phyloP scores from a whole-genome alignment of 2,113 vertebrate species.

The Carassius auratus region DNA sequence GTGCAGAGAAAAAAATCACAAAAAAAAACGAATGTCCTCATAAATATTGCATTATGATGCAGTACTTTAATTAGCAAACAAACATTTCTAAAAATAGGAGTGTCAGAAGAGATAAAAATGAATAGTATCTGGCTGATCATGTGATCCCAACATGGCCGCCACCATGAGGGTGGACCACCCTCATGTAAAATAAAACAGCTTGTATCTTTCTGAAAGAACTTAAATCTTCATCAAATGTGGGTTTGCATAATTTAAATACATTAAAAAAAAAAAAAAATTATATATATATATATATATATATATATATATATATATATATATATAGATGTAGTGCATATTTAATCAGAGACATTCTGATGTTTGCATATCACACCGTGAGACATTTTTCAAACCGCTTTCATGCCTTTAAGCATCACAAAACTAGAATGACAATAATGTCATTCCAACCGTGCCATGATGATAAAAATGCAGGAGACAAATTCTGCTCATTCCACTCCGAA shows the following conservation, averaged over 20 bases:
- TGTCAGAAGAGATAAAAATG: background rate
- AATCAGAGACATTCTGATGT: background rate
- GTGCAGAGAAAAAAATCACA: background rate
- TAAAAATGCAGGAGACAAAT: conserved; percentile 24
- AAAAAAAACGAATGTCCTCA: too few relatives aligned
- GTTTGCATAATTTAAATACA: background rate
- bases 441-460: conserved; percentile 27
- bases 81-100: background rate
- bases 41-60: too few relatives aligned
- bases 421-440: conserved; percentile 25
- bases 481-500: background rate
- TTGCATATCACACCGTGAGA: conserved; percentile 16
- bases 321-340: background rate
- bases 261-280: too few relatives aligned
- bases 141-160: background rate
- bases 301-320: too few relatives aligned
- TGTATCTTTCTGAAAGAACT: background rate
- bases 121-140: background rate
- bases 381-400: background rate
- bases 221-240: background rate
- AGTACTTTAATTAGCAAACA: too few relatives aligned
- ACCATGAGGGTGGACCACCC: background rate
- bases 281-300: too few relatives aligned
- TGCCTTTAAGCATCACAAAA: background rate
- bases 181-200: background rate